Conservation (phyloP, 2,113 vertebrate genomes). For the Mesoclemmys tuberculata region DNA sequence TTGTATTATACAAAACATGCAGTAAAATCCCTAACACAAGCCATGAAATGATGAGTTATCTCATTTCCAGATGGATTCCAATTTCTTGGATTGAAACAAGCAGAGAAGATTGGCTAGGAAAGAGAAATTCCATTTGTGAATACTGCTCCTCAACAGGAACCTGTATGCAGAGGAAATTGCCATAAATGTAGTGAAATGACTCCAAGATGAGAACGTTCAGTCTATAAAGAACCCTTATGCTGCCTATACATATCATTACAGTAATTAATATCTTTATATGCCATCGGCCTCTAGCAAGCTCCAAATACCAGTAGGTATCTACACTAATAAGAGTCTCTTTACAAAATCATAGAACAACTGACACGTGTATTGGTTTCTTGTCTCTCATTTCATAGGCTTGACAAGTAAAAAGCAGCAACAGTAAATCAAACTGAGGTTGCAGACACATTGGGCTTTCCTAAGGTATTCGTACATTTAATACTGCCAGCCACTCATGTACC, state of each 20-base stretch:
- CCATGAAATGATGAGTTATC: background rate
- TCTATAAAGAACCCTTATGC: background rate
- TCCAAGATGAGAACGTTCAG: background rate
- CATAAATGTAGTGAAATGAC: background rate
- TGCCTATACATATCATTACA: background rate
- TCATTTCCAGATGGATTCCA: background rate
- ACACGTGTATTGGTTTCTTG: background rate
- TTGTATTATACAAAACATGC: background rate
- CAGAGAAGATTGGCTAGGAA: background rate
- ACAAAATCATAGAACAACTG: background rate
- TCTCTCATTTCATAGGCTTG: background rate
- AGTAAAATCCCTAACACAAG: background rate
- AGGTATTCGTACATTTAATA: background rate
- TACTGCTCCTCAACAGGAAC: background rate
- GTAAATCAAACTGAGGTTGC: conserved; percentile 8
- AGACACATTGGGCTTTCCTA: background rate
- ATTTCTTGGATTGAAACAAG: background rate
- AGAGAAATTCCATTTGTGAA: background rate
- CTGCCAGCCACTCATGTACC: background rate
- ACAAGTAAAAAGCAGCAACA: background rate
- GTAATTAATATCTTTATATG: background rate
- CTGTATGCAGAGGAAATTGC: background rate
- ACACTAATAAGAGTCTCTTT: background rate
- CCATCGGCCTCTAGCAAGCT: conserved; percentile 4
- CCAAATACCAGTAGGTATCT: background rate